Percentiles rank a stretch among this genome's conserved stretches.
Evolutionary conservation across 1,140 invertebrate genomes (phyloP).

Genomic region (Tachypleus tridentatus): DNA sequence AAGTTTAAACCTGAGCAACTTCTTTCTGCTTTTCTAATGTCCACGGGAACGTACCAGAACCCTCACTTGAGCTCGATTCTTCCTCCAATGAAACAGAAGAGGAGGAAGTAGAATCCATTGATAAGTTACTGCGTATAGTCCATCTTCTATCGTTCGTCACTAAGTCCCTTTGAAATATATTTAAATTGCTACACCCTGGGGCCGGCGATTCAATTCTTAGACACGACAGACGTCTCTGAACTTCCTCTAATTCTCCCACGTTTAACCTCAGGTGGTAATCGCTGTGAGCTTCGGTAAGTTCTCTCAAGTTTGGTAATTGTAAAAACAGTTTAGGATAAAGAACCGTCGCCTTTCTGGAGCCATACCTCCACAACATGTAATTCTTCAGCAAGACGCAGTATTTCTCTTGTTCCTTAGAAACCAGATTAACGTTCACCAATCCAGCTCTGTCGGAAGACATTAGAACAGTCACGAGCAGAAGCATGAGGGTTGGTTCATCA

Average conservation of each 20-base stretch:
- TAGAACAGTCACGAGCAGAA: conserved; percentile 38
- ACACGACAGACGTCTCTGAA: conserved; percentile 25
- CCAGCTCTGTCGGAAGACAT: conserved; percentile 38
- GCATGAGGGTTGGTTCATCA: conserved; percentile 38
- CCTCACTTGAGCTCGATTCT: conserved; percentile 21
- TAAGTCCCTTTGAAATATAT: too few species aligned
- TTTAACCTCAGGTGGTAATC: conserved; percentile 34
- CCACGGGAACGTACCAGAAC: background rate
- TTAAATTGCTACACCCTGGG: background rate
- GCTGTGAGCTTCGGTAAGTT: conserved; percentile 41
- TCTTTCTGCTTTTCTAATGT: too few species aligned
- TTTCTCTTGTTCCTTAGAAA: conserved; percentile 36
- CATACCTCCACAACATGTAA: conserved; percentile 38
- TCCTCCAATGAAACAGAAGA: conserved; percentile 15
- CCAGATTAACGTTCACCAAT: conserved; percentile 28
- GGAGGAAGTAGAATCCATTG: conserved; percentile 10
- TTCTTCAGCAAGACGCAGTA: conserved; percentile 36
- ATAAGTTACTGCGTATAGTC: conserved; percentile 12
- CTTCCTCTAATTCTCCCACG: conserved; percentile 21
- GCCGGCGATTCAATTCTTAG: conserved; percentile 19
- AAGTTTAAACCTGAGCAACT: too few species aligned
- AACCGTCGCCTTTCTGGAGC: conserved; percentile 27
- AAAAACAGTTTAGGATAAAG: conserved; percentile 40
- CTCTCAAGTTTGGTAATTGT: conserved; percentile 40
- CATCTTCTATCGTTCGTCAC: too few species aligned